Percentiles rank a stretch among this genome's conserved stretches.
Conservation (phyloP, 2,797 vertebrate species). For the Meriones psammophilus region DNA sequence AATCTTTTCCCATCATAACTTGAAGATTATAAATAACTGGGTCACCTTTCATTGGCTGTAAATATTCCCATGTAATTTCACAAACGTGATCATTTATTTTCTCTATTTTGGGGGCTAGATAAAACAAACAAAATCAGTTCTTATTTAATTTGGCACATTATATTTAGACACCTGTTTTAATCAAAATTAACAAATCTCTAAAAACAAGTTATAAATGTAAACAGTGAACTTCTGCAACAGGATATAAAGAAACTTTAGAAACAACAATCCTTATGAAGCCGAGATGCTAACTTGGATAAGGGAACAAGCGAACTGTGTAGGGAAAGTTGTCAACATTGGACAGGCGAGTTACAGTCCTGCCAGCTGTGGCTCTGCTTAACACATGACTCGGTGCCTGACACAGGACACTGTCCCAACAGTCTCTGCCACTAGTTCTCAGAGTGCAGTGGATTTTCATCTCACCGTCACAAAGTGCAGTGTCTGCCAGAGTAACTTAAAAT, state of each 20-base stretch:
- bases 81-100: conserved; percentile 95
- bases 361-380: not conserved
- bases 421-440: conserved; percentile 15
- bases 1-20: conserved; percentile 96
- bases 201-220: conserved; percentile 60
- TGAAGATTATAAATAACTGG: conserved; percentile 96
- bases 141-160: conserved; percentile 52
- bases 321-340: conserved; percentile 19
- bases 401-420: not conserved
- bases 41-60: conserved; percentile 97
- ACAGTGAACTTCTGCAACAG: conserved; percentile 9
- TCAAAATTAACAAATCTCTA: conserved; percentile 55
- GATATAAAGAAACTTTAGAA: conserved; percentile 34
- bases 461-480: conserved; percentile 42
- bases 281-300: not conserved
- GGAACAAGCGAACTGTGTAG: not conserved
- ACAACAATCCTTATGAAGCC: conserved; percentile 13
- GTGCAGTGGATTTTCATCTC: not conserved
- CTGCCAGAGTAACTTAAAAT: conserved; percentile 52
- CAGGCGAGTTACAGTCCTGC: not conserved
- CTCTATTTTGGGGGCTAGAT: conserved; percentile 94
- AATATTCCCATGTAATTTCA: conserved; percentile 96
- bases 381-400: not conserved
- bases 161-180: conserved; percentile 17
- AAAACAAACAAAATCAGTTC: conserved; percentile 68